Conservation (phyloP, 2,888 invertebrate genomes). For the Idaea straminata region DNA sequence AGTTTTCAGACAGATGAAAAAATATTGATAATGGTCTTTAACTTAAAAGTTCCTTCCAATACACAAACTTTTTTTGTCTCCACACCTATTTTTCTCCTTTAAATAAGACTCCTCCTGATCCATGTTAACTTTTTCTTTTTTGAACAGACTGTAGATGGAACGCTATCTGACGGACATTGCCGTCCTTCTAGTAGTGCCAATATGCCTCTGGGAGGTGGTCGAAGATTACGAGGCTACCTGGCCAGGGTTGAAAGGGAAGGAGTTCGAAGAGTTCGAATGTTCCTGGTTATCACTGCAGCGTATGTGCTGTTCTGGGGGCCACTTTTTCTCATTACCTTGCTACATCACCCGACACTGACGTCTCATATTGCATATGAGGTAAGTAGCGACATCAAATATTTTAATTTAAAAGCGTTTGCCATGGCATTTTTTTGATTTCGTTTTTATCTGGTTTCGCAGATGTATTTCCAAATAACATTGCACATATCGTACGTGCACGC, state of each 20-base stretch:
- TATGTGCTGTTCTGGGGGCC: slow-evolving; percentile 96
- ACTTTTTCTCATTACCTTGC: slow-evolving; percentile 90
- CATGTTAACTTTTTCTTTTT: slow-evolving; percentile 11
- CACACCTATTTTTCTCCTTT: not conserved
- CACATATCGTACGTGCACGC: slow-evolving; percentile 94
- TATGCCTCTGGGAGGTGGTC: slow-evolving; percentile 83
- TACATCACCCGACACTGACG: slow-evolving; percentile 87
- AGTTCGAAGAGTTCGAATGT: slow-evolving; percentile 91
- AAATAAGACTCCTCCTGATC: not conserved
- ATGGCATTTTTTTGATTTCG: not conserved
- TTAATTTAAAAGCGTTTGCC: not conserved
- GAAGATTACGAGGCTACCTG: slow-evolving; percentile 87
- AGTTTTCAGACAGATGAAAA: not conserved
- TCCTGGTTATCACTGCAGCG: slow-evolving; percentile 90
- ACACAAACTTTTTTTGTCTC: not conserved
- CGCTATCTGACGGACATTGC: slow-evolving; percentile 58
- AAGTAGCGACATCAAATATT: slow-evolving; percentile 19
- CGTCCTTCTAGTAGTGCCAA: slow-evolving; percentile 55
- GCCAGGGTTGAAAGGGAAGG: slow-evolving; percentile 89
- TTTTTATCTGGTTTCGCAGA: slow-evolving; percentile 38
- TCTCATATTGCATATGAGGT: slow-evolving; percentile 89
- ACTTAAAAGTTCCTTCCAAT: not conserved
- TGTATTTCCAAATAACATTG: slow-evolving; percentile 86
- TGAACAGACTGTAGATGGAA: slow-evolving; percentile 69
- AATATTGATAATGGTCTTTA: not conserved